Base-by-base conservation (phyloP, 2,797 vertebrate genomes). In the Rhinella marina region DNA sequence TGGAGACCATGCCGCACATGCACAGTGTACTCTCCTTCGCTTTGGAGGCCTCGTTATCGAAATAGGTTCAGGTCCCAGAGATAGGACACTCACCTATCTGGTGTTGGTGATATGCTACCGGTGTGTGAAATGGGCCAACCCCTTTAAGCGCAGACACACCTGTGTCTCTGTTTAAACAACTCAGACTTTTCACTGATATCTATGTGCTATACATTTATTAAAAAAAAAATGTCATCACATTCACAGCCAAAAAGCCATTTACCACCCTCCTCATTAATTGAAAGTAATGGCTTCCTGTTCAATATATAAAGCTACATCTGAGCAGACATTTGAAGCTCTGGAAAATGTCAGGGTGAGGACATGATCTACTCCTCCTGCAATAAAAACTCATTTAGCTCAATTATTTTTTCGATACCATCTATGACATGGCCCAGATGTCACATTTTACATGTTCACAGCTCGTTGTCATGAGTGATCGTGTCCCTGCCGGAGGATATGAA, bases 261-360 rank as follows among this genome's bases (percentile, higher is more conserved):
- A 59, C 68, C 57, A 25, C 84, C 61, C 84, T 19, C 14, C 32
- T 25, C 68, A 27, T 50, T 78, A 85, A 79, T 79, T 79, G 11
- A 16, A 6, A 52, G 56, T 78, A 79, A 85, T 77, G 21, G 72
- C 72, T 77, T 61, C 70, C 83, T 57, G 62, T 14, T 25, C 56
- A 1, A 62, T 85, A n/a, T 19, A 32, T 64, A 56, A 29, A 32
- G 56, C 25, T 81, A 23, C 77, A 29, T 88, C 16, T 41, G 48
- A 8, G 23, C 54, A 86, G 78, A 72, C 64, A 52, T 86, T 86
- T 73, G 52, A 59, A 62, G 78, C 85, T 86, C 85, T 86, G 77
- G 78, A 62, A 75, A 87, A 68, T 81, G 62, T 87, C 70, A 82
- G 41, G 54, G 87, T 73, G 87, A 73, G 27, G 87, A 88, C 87